phyloP scores from a whole-genome alignment of 2,797 vertebrate species.

The Odontamblyopus rebecca region DNA sequence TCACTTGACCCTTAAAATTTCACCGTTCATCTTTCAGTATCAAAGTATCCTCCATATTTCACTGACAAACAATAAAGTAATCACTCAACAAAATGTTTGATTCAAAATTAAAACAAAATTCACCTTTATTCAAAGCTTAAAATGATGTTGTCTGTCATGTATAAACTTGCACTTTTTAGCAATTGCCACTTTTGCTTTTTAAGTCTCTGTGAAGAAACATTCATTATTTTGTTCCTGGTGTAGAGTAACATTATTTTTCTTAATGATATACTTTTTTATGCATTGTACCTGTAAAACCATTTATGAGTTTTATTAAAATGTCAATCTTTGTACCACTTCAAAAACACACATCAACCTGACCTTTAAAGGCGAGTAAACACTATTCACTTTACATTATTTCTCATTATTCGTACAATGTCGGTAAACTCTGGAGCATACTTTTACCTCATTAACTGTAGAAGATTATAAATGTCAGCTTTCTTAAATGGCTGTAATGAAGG shows the following conservation, averaged over 20 bases:
- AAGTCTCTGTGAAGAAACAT: neutral
- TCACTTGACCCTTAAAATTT: too few species aligned
- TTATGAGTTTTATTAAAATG: conserved; percentile 1
- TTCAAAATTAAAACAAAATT: neutral
- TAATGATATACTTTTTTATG: neutral
- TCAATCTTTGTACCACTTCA: neutral
- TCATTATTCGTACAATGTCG: conserved; percentile 2
- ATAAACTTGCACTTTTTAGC: neutral
- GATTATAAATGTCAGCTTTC: conserved; percentile 11
- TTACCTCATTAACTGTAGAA: conserved; percentile 3
- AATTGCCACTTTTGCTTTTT: neutral
- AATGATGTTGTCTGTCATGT: neutral
- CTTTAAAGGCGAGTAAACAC: conserved; percentile 6
- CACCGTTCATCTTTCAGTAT: too few species aligned
- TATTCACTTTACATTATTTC: conserved; percentile 8
- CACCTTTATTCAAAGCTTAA: neutral
- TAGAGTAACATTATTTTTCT: neutral
- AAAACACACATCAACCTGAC: neutral
- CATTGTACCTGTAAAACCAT: neutral
- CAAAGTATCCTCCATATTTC: too few species aligned
- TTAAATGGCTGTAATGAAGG: conserved; percentile 13
- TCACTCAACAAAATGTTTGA: neutral
- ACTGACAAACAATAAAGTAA: too few species aligned
- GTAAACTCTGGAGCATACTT: conserved; percentile 2
- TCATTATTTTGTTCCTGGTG: neutral